Conservation (phyloP, 2,113 vertebrate genomes). For the Pionites leucogaster region DNA sequence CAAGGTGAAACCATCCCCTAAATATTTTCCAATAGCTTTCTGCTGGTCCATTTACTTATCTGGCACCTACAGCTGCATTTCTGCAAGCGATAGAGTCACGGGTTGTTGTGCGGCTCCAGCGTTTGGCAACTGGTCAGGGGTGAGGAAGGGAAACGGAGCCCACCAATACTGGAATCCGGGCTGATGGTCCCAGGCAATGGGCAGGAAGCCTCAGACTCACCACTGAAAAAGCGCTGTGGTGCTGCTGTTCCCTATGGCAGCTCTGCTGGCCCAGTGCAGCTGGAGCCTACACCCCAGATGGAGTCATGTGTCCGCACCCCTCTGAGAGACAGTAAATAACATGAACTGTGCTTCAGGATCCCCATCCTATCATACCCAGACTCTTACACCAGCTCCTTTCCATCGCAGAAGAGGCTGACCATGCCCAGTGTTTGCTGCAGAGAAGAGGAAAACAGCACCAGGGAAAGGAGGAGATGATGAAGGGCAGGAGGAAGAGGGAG, state of each 20-base stretch:
- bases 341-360: not conserved
- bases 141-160: not conserved
- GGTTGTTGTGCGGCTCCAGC: not conserved
- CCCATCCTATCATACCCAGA: fast-evolving
- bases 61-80: not conserved
- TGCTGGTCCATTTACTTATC: not conserved
- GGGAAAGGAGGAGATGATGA: not conserved
- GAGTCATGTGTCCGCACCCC: not conserved
- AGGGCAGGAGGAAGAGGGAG: not conserved
- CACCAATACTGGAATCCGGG: not conserved
- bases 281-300: not conserved
- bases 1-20: not conserved
- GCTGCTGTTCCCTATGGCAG: not conserved
- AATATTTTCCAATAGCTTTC: not conserved
- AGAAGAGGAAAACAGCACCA: not conserved
- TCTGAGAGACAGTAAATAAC: not conserved
- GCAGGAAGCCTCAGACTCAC: not conserved
- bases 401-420: fast-evolving
- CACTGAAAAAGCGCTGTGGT: fast-evolving
- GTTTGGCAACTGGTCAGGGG: not conserved
- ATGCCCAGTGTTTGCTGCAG: not conserved
- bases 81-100: fast-evolving
- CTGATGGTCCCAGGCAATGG: fast-evolving
- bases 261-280: not conserved
- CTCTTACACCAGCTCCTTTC: no score